Evolutionary conservation across 2,888 invertebrate genomes (phyloP), one percentile per base, ranked within the genome.

Genomic region (Pediacus dermestoides): DNA sequence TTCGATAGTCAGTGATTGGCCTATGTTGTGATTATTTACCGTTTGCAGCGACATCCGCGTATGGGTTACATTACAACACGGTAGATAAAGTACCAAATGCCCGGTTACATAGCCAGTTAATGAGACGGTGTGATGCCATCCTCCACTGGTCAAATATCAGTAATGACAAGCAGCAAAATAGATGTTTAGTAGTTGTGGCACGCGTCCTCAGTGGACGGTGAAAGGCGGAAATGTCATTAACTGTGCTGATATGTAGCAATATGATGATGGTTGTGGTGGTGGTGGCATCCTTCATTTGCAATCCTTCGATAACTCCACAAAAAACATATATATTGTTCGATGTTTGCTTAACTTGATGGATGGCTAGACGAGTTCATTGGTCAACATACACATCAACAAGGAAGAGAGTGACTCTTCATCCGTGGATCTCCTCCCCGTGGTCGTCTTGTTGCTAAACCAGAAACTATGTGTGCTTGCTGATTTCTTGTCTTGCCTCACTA

Each of bases 211-310:
- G 32, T 42, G 46, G 44, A 48, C 55, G 52, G 55, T 55, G 55
- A 55, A 55, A 55, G 55, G 53, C 55, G 55, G 55, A 55, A 55
- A 52, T 52, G 52, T 51, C 52, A 43, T 52, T 48, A 41, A 27
- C 37, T 46, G 31, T 26, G 37, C 34, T n/a, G n/a, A n/a, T n/a
- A n/a, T n/a, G n/a, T n/a, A n/a, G n/a, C n/a, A n/a, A n/a, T n/a
- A n/a, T n/a, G n/a, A n/a, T 39, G 32, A 11, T 34, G 33, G 26
- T 12, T 35, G 3, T 15, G 31, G 27, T 31, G 30, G 14, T 16
- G 23, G 12, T 7, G 2, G 15, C 22, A 33, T 33, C 33, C 33
- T 22, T 11, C 12, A 33, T 33, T 18, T 33, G 13, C 33, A 33
- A 12, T 12, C 33, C 28, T 28, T 28, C 28, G 28, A 28, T 28